Evolutionary conservation across 2,113 vertebrate species (phyloP).

Genomic region (Muntiacus reevesi): DNA sequence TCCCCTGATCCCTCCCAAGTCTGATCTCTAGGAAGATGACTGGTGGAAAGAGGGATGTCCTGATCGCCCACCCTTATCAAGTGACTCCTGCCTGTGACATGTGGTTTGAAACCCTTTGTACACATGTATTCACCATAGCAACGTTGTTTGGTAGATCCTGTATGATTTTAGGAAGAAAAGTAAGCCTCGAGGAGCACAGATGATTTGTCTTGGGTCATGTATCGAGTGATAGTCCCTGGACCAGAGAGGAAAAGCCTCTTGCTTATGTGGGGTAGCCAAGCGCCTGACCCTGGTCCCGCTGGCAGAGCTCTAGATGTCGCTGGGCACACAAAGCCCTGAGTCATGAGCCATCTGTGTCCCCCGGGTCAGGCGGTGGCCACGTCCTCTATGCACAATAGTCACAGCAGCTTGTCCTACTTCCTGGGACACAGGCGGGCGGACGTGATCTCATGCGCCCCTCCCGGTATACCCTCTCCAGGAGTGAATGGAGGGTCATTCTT

Average conservation of each 20-base stretch:
- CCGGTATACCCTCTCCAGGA: not conserved
- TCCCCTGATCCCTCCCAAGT: not conserved
- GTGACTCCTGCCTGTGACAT: not conserved
- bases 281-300: not conserved
- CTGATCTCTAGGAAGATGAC: not conserved
- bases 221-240: not conserved
- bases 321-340: not conserved
- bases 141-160: not conserved
- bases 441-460: not conserved
- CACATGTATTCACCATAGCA: not conserved
- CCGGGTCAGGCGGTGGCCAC: not conserved
- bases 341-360: conserved; percentile 20
- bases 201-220: not conserved
- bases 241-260: not conserved
- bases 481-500: not conserved
- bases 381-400: not conserved
- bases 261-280: not conserved
- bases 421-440: not conserved
- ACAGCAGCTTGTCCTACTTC: not conserved
- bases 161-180: not conserved
- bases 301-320: not conserved
- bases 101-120: not conserved
- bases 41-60: not conserved
- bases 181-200: not conserved
- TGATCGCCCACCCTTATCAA: not conserved